Evolutionary conservation across 2,888 invertebrate species (phyloP).

Genomic region (Drosophila prolongata): DNA sequence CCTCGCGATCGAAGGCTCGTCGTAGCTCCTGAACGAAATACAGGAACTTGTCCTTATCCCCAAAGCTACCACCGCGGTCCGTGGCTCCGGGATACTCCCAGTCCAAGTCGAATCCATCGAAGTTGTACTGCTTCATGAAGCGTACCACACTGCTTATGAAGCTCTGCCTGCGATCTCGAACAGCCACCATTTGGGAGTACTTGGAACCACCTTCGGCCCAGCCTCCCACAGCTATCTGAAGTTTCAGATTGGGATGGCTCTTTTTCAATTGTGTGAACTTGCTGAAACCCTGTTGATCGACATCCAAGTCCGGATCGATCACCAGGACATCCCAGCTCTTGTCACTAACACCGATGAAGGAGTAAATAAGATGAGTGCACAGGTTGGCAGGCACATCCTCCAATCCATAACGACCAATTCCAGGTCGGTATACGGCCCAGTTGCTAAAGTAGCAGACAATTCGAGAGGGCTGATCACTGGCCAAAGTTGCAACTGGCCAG

Average conservation of each 20-base stretch:
- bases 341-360: slow-evolving; percentile 94
- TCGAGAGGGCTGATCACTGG: slow-evolving; percentile 84
- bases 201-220: slow-evolving; percentile 96
- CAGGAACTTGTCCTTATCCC: slow-evolving; percentile 93
- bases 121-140: slow-evolving; percentile 91
- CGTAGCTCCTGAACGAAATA: slow-evolving; percentile 92
- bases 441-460: slow-evolving; percentile 86
- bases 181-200: slow-evolving; percentile 92
- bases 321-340: slow-evolving; percentile 90
- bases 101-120: slow-evolving; percentile 94
- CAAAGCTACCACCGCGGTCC: slow-evolving; percentile 92
- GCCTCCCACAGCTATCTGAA: slow-evolving; percentile 93
- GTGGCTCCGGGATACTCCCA: slow-evolving; percentile 97
- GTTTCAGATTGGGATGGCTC: slow-evolving; percentile 90
- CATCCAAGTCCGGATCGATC: slow-evolving; percentile 92
- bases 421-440: slow-evolving; percentile 93
- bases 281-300: slow-evolving; percentile 90
- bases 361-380: slow-evolving; percentile 95
- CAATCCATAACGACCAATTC: slow-evolving; percentile 91
- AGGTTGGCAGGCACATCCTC: slow-evolving; percentile 92
- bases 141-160: slow-evolving; percentile 91
- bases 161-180: slow-evolving; percentile 88
- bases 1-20: slow-evolving; percentile 90
- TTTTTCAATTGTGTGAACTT: slow-evolving; percentile 91
- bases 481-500: slow-evolving; percentile 36